These are phyloP conservation scores for Macrosiphum euphorbiae DNA, from an alignment of 2,888 invertebrate species.

Conservation along the genomic window DNA sequence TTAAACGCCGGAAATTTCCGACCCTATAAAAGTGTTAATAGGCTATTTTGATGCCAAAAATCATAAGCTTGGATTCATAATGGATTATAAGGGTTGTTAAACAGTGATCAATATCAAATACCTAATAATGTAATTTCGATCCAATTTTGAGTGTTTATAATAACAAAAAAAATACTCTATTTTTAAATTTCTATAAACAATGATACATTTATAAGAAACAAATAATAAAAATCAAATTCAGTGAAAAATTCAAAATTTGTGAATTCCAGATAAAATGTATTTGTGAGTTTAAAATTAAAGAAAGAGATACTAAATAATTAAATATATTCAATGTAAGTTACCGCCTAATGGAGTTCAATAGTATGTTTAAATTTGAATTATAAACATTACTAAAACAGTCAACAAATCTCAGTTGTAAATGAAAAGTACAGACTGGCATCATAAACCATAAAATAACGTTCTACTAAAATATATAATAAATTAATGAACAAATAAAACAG, in stretches of 20 bases:
- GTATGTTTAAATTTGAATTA: background rate
- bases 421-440: background rate
- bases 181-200: background rate
- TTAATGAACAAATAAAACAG: background rate
- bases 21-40: constrained; percentile 25
- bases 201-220: background rate
- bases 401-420: background rate
- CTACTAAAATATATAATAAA: background rate
- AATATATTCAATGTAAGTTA: background rate
- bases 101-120: background rate
- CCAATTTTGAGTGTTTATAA: background rate
- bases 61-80: background rate
- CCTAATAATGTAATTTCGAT: background rate
- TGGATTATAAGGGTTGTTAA: background rate
- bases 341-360: background rate
- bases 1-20: constrained; percentile 7
- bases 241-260: background rate
- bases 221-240: background rate
- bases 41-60: background rate
- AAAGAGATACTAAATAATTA: background rate
- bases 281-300: background rate
- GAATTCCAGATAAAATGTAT: background rate
- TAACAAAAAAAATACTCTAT: background rate
- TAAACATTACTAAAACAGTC: background rate
- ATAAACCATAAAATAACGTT: background rate